Conservation (phyloP, 1,140 invertebrate genomes). For the Carcinoscorpius rotundicauda region DNA sequence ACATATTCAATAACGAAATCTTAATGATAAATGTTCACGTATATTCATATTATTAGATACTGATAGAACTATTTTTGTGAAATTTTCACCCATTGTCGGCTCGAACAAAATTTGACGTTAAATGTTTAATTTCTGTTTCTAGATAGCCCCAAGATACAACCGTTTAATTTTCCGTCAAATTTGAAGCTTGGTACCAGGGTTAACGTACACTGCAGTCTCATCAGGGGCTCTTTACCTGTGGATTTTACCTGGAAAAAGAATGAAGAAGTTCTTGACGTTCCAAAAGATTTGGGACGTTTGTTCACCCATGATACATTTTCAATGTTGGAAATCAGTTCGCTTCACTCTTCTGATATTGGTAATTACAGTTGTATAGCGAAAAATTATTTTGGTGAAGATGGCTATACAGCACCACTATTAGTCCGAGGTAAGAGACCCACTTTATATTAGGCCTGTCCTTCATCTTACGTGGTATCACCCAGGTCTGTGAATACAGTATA, state of each 20-base stretch:
- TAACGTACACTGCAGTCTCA: neutral
- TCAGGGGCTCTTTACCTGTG: neutral
- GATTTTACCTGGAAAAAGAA: neutral
- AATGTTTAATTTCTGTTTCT: too few relatives aligned
- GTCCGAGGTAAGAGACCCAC: slow-evolving; percentile 16
- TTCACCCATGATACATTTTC: neutral
- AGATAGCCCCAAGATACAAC: neutral
- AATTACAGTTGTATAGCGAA: slow-evolving; percentile 26
- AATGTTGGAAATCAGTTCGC: neutral
- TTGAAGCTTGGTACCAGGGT: neutral
- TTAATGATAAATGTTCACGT: too few relatives aligned
- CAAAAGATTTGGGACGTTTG: neutral
- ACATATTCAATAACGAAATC: too few relatives aligned
- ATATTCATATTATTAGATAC: too few relatives aligned
- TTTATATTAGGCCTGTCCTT: too few relatives aligned
- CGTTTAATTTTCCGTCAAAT: neutral
- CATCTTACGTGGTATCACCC: too few relatives aligned
- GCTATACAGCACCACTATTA: slow-evolving; percentile 21
- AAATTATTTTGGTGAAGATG: slow-evolving; percentile 23
- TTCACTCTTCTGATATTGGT: slow-evolving; percentile 19
- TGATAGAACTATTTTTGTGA: too few relatives aligned
- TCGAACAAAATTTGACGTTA: too few relatives aligned
- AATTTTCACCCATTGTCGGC: too few relatives aligned
- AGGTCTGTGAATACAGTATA: too few relatives aligned
- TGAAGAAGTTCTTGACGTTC: neutral